phyloP scores from a whole-genome alignment of 2,888 invertebrate genomes.

The Anticlea derivata region DNA sequence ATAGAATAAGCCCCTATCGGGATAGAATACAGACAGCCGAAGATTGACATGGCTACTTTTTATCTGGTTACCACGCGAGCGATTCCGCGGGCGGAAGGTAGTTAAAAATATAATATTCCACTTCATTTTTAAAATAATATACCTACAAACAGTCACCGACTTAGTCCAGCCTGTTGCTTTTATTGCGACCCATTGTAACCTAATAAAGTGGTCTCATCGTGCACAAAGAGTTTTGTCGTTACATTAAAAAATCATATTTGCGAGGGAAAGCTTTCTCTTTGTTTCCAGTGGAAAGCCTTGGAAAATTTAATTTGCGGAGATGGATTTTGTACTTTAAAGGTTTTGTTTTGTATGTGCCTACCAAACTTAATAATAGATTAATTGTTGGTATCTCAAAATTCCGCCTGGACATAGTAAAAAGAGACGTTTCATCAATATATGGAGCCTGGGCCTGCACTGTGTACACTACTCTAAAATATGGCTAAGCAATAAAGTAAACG shows the following conservation, averaged over 20 bases:
- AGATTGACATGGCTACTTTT: too few relatives aligned
- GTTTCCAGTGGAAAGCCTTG: constrained; percentile 29
- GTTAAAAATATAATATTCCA: not conserved
- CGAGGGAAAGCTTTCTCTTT: constrained; percentile 48
- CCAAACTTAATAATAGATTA: not conserved
- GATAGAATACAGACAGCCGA: too few relatives aligned
- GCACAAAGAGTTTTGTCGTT: constrained; percentile 72
- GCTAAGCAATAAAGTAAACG: too few relatives aligned
- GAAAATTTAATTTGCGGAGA: constrained; percentile 29
- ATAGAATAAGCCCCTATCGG: too few relatives aligned
- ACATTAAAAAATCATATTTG: constrained; percentile 74
- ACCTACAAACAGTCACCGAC: constrained; percentile 1
- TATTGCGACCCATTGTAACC: constrained; percentile 72
- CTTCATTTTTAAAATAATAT: not conserved
- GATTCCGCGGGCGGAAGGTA: not conserved
- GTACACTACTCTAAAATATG: too few relatives aligned
- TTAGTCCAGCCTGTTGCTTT: constrained; percentile 59
- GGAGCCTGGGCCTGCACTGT: too few relatives aligned
- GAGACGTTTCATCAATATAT: too few relatives aligned
- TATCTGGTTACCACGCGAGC: too few relatives aligned
- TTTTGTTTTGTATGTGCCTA: constrained; percentile 1
- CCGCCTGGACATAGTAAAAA: too few relatives aligned
- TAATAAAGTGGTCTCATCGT: constrained; percentile 67
- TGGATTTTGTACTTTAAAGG: constrained; percentile 16
- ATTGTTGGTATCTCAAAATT: too few relatives aligned